Conservation (phyloP, 1,140 invertebrate genomes). For the Calliopsis andreniformis region DNA sequence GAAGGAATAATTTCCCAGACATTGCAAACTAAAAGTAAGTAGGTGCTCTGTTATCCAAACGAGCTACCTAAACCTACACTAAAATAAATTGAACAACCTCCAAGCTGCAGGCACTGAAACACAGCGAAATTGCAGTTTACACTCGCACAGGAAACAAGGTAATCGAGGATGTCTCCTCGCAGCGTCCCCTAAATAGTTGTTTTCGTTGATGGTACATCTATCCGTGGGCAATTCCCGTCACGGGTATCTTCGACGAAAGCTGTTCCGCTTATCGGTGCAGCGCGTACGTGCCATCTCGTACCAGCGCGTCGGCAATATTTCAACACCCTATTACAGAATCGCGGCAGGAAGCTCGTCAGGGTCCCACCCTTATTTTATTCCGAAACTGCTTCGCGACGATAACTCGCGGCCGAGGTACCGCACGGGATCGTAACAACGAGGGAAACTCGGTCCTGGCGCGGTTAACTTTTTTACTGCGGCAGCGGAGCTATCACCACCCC, state of each 20-base stretch:
- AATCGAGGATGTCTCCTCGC: too few species aligned
- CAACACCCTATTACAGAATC: conserved; percentile 37
- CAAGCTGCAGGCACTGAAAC: too few species aligned
- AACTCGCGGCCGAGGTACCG: conserved; percentile 45
- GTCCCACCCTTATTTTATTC: conserved; percentile 54
- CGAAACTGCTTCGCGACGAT: conserved; percentile 53
- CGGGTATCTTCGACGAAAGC: background rate
- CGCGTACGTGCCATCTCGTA: conserved; percentile 12
- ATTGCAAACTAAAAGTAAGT: too few species aligned
- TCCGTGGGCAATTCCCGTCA: background rate
- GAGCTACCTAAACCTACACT: too few species aligned
- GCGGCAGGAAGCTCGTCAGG: conserved; percentile 13
- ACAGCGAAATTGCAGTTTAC: too few species aligned
- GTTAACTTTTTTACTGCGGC: conserved; percentile 53
- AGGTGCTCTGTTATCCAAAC: too few species aligned
- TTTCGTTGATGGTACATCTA: too few species aligned
- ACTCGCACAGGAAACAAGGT: too few species aligned
- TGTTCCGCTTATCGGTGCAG: conserved; percentile 17
- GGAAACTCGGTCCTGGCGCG: conserved; percentile 40
- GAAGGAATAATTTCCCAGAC: too few species aligned
- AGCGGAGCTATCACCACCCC: conserved; percentile 38
- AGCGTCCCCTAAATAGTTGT: too few species aligned
- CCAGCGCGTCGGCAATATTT: conserved; percentile 16
- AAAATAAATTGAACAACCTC: too few species aligned
- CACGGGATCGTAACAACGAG: conserved; percentile 54